Evolutionary conservation across 2,797 vertebrate species (phyloP), one percentile per base, ranked within the genome.

Genomic region (Staurois parvus): DNA sequence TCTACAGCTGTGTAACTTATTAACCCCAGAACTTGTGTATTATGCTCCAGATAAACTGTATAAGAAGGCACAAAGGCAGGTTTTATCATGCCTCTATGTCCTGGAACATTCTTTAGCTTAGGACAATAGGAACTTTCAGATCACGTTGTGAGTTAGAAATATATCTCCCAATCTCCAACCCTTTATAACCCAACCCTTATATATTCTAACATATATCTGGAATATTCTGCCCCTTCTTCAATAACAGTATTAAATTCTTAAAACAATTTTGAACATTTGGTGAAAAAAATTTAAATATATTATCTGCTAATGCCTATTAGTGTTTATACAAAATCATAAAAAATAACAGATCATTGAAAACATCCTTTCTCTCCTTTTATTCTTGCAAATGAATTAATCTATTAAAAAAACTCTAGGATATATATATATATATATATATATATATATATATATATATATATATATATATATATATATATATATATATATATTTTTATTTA

Each of bases 1-100:
- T 91, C 88, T 86, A 91, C 90, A 91, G 92, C 91, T 88, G 93
- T 87, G 93, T 95, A 93, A 95, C 92, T 94, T 92, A 94, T 96
- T 96, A 95, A 95, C 93, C 92, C 90, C 89, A 83, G 62, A 85
- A 91, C 88, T 88, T 89, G 89, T 91, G 89, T 91, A 91, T 88
- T 64, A 72, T 66, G 45, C 8, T 66, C 45, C 88, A 93, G 89
- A 91, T 85, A 91, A 94, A 92, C 88, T 92, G 92, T 93, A 94
- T 45, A 92, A 94, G 94, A 94, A 94, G 94, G 95, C 95, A 95
- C 94, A 93, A 94, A 94, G 94, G 92, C 94, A 95, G 92, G 94
- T 94, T 94, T 94, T 93, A 91, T 95, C 95, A 94, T 94, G 94
- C 91, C 93, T 94, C 75, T 92, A 92, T 91, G 90, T 88, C 92